Percentiles rank a stretch among this genome's conserved stretches.
phyloP scores from a whole-genome alignment of 2,113 vertebrate genomes.

The Furnarius figulus region DNA sequence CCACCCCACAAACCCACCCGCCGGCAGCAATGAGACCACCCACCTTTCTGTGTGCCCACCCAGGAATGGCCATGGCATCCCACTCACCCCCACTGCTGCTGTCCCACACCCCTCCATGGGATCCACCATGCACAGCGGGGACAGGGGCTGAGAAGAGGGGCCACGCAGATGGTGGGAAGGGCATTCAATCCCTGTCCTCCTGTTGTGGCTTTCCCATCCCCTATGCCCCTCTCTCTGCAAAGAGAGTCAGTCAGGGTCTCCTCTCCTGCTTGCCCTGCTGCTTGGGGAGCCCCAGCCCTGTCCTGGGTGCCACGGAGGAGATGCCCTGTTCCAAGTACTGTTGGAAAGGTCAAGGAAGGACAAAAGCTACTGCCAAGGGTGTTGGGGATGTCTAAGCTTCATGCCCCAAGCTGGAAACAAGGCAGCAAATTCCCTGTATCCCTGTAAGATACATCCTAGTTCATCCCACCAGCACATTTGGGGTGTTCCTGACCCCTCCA shows the following conservation, averaged over 20 bases:
- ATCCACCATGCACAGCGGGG: neutral
- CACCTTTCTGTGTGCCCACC: slow-evolving; percentile 62
- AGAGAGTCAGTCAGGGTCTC: neutral
- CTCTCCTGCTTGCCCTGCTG: rapidly evolving
- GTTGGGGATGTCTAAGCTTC: neutral
- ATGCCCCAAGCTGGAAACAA: neutral
- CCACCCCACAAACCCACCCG: neutral
- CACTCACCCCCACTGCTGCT: neutral
- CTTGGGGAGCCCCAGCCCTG: neutral
- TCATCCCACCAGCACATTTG: neutral
- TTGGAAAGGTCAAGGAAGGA: neutral
- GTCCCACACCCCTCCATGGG: neutral
- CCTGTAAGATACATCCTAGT: neutral
- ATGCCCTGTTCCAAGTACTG: neutral
- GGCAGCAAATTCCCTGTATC: neutral
- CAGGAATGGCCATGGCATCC: slow-evolving; percentile 15
- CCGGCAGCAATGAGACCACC: slow-evolving; percentile 50
- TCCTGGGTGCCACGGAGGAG: neutral
- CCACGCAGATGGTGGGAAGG: neutral
- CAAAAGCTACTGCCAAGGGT: neutral
- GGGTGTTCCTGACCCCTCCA: neutral
- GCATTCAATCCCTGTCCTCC: rapidly evolving
- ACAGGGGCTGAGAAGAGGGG: neutral
- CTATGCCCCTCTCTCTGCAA: neutral
- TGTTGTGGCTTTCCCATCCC: neutral